Percentiles rank a stretch among this genome's conserved stretches.
These are phyloP conservation scores for Himantopus leucocephalus DNA, from an alignment of 2,113 vertebrate species.

Conservation along the genomic window DNA sequence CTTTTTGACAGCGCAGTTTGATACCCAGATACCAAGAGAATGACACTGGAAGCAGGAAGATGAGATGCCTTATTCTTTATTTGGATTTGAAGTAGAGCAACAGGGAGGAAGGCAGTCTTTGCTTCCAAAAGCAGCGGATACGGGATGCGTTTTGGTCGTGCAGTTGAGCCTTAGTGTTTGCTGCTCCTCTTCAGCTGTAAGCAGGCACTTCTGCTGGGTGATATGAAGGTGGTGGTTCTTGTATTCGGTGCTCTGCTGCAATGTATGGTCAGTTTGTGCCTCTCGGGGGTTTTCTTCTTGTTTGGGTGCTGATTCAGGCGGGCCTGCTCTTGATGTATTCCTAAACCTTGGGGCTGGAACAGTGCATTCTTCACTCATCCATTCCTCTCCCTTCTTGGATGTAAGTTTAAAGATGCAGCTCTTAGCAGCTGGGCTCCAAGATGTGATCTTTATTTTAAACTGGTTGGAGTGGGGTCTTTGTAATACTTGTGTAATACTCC, in stretches of 20 bases:
- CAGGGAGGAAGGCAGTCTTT: background rate
- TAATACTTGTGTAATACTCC: background rate
- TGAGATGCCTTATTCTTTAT: background rate
- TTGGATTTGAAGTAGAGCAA: background rate
- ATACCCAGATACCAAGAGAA: background rate
- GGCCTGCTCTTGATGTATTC: background rate
- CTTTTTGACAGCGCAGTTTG: background rate
- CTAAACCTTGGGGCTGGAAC: background rate
- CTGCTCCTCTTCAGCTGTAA: background rate
- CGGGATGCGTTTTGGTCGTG: accelerated
- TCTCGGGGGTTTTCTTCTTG: background rate
- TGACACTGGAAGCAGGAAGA: background rate
- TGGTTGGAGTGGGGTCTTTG: background rate
- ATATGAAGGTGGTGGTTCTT: background rate
- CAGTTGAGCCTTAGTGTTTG: background rate
- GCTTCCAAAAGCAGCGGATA: background rate
- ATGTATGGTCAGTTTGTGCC: background rate
- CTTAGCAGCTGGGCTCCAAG: background rate
- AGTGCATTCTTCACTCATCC: background rate
- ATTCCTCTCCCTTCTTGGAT: background rate
- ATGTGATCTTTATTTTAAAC: background rate
- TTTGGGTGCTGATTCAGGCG: background rate
- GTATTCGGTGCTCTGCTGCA: background rate
- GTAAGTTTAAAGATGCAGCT: background rate
- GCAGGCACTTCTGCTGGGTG: background rate